These are phyloP conservation scores for Rhinoderma darwinii DNA, from an alignment of 2,113 vertebrate species.

Conservation along the genomic window DNA sequence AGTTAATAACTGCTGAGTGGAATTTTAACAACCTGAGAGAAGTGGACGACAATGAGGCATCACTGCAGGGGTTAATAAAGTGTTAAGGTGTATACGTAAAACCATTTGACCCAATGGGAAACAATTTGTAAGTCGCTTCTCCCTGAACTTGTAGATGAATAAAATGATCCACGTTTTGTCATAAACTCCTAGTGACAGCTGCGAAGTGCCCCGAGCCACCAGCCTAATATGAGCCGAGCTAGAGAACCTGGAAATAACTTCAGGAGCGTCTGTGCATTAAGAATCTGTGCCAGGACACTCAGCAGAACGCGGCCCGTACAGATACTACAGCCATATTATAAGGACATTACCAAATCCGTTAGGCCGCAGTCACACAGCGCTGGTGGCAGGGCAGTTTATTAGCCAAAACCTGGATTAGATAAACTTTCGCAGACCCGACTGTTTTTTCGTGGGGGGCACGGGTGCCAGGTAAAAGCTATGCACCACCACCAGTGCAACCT, in stretches of 20 bases:
- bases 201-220: not conserved
- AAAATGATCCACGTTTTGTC: not conserved
- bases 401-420: not conserved
- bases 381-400: not conserved
- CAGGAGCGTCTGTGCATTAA: not conserved
- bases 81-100: not conserved
- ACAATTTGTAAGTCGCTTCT: not conserved
- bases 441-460: not conserved
- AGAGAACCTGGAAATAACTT: conserved; percentile 4
- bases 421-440: no score
- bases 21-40: not conserved
- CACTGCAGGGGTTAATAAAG: not conserved
- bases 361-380: not conserved
- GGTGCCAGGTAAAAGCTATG: no score
- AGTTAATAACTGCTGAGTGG: no score
- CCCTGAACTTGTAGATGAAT: not conserved
- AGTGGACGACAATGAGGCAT: not conserved
- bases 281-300: conserved; percentile 23
- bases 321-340: not conserved
- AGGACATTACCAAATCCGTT: not conserved
- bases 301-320: not conserved
- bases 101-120: not conserved
- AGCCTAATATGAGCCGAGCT: not conserved
- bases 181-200: not conserved
- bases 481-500: no score